These are phyloP conservation scores for Leucozona laternaria DNA, from an alignment of 2,888 invertebrate genomes.

Conservation along the genomic window DNA sequence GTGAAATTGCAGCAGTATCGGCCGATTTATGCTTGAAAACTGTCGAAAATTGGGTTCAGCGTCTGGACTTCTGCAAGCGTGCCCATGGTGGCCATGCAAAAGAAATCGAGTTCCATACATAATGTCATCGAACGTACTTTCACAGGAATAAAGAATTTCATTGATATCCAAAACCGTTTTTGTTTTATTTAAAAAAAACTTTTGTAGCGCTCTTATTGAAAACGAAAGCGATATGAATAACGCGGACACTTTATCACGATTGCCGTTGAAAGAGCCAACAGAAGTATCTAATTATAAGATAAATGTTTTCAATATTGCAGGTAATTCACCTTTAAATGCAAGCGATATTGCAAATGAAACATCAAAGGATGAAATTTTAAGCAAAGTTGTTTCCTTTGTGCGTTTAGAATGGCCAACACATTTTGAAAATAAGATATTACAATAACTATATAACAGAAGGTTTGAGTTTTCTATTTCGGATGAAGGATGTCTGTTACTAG, in stretches of 20 bases:
- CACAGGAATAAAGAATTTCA: no score
- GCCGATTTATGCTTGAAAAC: no score
- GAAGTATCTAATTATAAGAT: neutral
- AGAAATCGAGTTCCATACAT: no score
- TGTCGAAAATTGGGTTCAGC: no score
- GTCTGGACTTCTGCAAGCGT: no score
- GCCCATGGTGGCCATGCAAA: no score
- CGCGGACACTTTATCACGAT: neutral
- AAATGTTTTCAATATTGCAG: slow-evolving; percentile 21
- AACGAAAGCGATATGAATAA: slow-evolving; percentile 16
- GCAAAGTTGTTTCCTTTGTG: neutral
- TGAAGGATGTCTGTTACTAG: slow-evolving; percentile 8
- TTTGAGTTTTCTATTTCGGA: slow-evolving; percentile 9
- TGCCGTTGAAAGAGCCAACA: slow-evolving; percentile 1
- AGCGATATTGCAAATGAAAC: slow-evolving; percentile 5
- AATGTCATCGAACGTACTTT: no score
- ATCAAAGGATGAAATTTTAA: slow-evolving; percentile 7
- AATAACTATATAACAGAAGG: neutral
- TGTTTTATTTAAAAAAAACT: no score
- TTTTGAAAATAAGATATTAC: neutral
- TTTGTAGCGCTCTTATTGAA: no score
- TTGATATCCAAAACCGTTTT: no score
- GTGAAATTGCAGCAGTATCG: no score
- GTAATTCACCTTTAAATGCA: neutral
- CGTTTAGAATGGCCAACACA: neutral